Percentiles rank a stretch among this genome's conserved stretches.
Conservation (phyloP, 2,797 vertebrate genomes). For the Lepidocolaptes lacrymiger region DNA sequence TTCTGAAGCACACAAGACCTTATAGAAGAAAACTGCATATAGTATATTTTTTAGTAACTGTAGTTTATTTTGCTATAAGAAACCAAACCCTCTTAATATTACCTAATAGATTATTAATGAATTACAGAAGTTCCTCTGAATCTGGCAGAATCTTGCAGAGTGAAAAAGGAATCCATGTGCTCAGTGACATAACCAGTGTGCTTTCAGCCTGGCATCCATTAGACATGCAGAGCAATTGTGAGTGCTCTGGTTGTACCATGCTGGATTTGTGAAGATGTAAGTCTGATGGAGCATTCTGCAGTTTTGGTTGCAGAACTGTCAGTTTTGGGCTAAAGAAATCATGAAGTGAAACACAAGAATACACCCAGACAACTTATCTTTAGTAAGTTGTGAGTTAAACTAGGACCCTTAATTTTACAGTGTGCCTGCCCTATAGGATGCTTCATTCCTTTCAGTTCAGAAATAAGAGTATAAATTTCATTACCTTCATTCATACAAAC, state of each 20-base stretch:
- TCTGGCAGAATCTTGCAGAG: neutral
- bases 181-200: neutral
- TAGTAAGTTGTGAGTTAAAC: neutral
- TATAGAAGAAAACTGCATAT: neutral
- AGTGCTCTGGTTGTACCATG: neutral
- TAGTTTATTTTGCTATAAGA: neutral
- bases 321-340: neutral
- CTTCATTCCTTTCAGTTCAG: neutral
- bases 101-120: neutral
- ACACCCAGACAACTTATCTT: neutral
- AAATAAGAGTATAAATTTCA: neutral
- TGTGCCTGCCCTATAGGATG: neutral
- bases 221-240: neutral
- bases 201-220: neutral
- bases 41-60: neutral
- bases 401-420: neutral
- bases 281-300: neutral
- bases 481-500: neutral
- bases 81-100: rapidly evolving
- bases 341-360: neutral
- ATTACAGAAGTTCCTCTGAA: neutral
- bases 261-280: neutral
- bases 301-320: neutral
- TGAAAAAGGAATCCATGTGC: neutral
- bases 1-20: neutral